A percentile compares a stretch with the other conserved stretches of the same genome.
phyloP scores from a whole-genome alignment of 2,888 invertebrate genomes.

The Drosophila robusta region DNA sequence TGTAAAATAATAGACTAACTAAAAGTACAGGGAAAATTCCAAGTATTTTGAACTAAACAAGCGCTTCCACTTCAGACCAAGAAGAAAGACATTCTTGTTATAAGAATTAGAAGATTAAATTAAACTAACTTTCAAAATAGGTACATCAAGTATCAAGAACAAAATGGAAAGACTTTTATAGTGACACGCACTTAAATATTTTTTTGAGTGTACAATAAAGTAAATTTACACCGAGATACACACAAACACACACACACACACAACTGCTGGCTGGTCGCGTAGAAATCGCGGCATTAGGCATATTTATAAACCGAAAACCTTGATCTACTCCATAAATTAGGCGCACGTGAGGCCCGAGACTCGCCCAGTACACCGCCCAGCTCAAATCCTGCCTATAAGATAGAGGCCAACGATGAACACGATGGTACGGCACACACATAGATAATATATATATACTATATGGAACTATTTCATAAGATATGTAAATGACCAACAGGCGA shows the following conservation, averaged over 20 bases:
- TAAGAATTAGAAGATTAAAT: too few relatives aligned
- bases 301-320: conserved; percentile 8
- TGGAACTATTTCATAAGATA: background rate
- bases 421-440: conserved; percentile 74
- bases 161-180: too few relatives aligned
- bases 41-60: too few relatives aligned
- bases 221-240: background rate
- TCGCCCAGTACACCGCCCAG: conserved; percentile 85
- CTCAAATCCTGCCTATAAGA: conserved; percentile 84
- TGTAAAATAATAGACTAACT: too few relatives aligned
- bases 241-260: conserved; percentile 1
- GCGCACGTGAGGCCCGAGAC: conserved; percentile 84
- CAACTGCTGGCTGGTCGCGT: conserved; percentile 1
- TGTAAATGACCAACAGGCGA: conserved; percentile 45
- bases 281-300: background rate
- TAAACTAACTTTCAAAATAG: too few relatives aligned
- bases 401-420: conserved; percentile 83
- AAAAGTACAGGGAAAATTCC: too few relatives aligned
- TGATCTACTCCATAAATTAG: conserved; percentile 57
- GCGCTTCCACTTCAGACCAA: too few relatives aligned
- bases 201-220: too few relatives aligned
- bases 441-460: background rate
- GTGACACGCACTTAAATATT: too few relatives aligned
- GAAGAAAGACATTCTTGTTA: too few relatives aligned
- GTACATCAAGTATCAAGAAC: too few relatives aligned